phyloP scores from a whole-genome alignment of 1,140 invertebrate species.

The Atta colombica region DNA sequence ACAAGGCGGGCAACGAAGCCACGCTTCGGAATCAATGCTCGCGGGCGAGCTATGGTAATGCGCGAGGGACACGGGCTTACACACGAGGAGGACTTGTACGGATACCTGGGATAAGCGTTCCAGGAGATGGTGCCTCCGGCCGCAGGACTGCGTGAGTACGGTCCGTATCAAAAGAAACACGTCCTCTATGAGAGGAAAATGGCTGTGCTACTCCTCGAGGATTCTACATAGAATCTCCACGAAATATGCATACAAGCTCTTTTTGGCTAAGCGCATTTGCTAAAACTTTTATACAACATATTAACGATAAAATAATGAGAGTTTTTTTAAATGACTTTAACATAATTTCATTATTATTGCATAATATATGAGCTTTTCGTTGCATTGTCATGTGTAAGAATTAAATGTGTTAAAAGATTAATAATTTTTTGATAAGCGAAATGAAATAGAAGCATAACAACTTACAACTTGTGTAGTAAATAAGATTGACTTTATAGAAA shows the following conservation, averaged over 20 bases:
- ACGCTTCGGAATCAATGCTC: slow-evolving; percentile 59
- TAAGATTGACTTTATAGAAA: neutral
- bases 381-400: too few species aligned
- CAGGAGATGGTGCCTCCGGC: slow-evolving; percentile 84
- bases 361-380: neutral
- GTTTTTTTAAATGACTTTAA: neutral
- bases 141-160: slow-evolving; percentile 73
- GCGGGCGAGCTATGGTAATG: slow-evolving; percentile 81
- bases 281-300: neutral
- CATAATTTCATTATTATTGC: neutral
- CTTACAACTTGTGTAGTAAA: neutral
- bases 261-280: neutral
- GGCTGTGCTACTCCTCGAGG: neutral
- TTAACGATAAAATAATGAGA: neutral
- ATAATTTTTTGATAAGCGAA: neutral
- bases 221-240: neutral
- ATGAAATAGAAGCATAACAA: neutral
- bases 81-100: slow-evolving; percentile 69
- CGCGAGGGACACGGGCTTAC: slow-evolving; percentile 79
- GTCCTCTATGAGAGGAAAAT: slow-evolving; percentile 34
- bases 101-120: slow-evolving; percentile 80
- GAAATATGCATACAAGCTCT: neutral
- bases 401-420: neutral
- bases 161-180: slow-evolving; percentile 76
- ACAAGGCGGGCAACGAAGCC: slow-evolving; percentile 42